Percentiles rank a stretch among this genome's conserved stretches.
phyloP scores from a whole-genome alignment of 1,140 invertebrate genomes.

The Holotrichia oblita region DNA sequence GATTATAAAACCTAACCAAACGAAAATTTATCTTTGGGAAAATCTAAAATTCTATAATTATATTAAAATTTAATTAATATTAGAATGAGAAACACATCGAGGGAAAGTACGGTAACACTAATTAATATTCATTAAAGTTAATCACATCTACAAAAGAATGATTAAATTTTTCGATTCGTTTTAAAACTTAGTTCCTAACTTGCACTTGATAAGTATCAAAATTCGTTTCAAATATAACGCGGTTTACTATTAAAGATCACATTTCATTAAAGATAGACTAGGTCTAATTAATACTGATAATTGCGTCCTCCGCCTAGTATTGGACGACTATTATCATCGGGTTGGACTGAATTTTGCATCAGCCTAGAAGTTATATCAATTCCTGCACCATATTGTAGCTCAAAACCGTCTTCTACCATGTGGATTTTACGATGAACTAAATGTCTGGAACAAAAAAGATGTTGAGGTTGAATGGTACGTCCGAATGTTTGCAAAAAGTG shows the following conservation, averaged over 20 bases:
- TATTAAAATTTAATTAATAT: constrained; percentile 9
- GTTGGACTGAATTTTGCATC: constrained; percentile 1
- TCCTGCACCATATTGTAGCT: not conserved
- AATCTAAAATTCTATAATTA: not conserved
- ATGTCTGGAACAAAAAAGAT: not conserved
- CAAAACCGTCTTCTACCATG: constrained; percentile 27
- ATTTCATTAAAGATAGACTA: not conserved
- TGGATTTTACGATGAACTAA: constrained; percentile 36
- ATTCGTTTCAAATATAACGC: not conserved
- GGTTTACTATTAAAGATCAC: constrained; percentile 2
- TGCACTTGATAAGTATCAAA: not conserved
- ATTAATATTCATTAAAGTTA: not conserved
- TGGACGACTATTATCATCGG: not conserved
- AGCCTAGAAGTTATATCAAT: not conserved
- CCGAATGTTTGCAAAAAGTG: no score
- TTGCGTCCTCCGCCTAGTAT: not conserved
- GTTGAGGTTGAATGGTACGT: not conserved
- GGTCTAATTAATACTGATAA: not conserved
- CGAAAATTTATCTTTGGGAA: not conserved
- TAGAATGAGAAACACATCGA: not conserved
- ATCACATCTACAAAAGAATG: no score
- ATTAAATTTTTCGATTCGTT: not conserved
- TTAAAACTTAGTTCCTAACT: not conserved
- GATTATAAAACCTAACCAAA: no score
- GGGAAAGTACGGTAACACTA: not conserved